Evolutionary conservation across 2,797 vertebrate genomes (phyloP).

Genomic region (Channallabes apus): DNA sequence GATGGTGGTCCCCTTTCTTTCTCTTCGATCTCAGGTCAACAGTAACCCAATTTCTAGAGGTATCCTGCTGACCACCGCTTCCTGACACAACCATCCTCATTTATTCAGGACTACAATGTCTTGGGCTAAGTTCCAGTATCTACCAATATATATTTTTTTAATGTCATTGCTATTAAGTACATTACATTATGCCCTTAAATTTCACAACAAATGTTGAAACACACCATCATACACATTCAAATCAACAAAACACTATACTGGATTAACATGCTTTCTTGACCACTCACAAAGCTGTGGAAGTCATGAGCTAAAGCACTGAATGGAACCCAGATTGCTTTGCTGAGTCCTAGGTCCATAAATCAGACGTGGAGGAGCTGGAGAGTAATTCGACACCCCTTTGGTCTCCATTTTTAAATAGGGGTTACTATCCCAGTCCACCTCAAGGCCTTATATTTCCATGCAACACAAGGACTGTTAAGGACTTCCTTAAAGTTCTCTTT

Average conservation of each 20-base stretch:
- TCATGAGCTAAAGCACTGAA: neutral
- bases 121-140: no score
- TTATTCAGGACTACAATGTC: no score
- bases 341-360: neutral
- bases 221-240: neutral
- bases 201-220: neutral
- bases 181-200: neutral
- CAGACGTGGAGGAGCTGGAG: neutral
- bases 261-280: neutral
- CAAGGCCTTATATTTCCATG: neutral
- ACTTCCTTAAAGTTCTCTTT: neutral
- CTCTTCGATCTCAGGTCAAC: no score
- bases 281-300: neutral
- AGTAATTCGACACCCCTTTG: neutral
- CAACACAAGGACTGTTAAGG: neutral
- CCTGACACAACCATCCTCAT: no score
- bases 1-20: neutral
- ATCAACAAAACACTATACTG: neutral
- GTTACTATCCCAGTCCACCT: neutral
- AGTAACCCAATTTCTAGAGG: no score
- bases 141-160: neutral
- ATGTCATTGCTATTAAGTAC: neutral
- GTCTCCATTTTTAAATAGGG: neutral
- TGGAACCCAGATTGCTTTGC: neutral
- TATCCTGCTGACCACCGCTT: no score